These are phyloP conservation scores for Calephelis nemesis DNA, from an alignment of 1,140 invertebrate genomes.

Conservation along the genomic window DNA sequence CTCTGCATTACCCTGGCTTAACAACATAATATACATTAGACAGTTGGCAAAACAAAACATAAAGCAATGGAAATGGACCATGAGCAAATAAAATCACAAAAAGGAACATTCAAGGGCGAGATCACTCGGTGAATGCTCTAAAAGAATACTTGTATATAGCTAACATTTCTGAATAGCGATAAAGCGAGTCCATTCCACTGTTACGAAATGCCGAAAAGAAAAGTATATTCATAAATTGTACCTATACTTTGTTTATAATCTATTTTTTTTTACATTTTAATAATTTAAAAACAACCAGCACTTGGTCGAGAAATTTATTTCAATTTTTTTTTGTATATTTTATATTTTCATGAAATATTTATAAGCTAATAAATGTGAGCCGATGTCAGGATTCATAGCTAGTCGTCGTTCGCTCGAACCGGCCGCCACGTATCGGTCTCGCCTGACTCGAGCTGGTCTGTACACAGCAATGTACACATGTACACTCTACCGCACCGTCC, in stretches of 20 bases:
- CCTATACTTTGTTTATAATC: slow-evolving; percentile 78
- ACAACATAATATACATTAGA: slow-evolving; percentile 75
- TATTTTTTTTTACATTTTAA: slow-evolving; percentile 79
- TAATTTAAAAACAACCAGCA: slow-evolving; percentile 79
- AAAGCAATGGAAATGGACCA: slow-evolving; percentile 71
- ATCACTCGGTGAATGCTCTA: slow-evolving; percentile 39
- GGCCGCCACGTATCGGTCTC: slow-evolving; percentile 61
- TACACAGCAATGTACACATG: slow-evolving; percentile 54
- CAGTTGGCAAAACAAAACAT: slow-evolving; percentile 72
- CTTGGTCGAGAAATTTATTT: slow-evolving; percentile 78
- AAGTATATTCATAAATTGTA: slow-evolving; percentile 79
- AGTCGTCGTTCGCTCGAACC: slow-evolving; percentile 76
- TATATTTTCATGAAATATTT: slow-evolving; percentile 79
- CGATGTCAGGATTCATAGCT: slow-evolving; percentile 79
- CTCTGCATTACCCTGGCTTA: slow-evolving; percentile 77
- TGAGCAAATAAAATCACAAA: slow-evolving; percentile 75
- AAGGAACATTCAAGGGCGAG: slow-evolving; percentile 54
- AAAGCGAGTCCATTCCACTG: slow-evolving; percentile 67
- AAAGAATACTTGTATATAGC: slow-evolving; percentile 36
- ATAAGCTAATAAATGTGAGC: slow-evolving; percentile 79
- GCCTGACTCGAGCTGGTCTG: slow-evolving; percentile 70
- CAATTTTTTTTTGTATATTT: slow-evolving; percentile 78
- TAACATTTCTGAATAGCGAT: slow-evolving; percentile 52
- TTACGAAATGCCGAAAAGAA: slow-evolving; percentile 75
- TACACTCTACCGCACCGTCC: slow-evolving; percentile 64